Evolutionary conservation across 92 coral and sea anemone genomes (phyloP).

Genomic region (Chrysogorgia sp.): DNA sequence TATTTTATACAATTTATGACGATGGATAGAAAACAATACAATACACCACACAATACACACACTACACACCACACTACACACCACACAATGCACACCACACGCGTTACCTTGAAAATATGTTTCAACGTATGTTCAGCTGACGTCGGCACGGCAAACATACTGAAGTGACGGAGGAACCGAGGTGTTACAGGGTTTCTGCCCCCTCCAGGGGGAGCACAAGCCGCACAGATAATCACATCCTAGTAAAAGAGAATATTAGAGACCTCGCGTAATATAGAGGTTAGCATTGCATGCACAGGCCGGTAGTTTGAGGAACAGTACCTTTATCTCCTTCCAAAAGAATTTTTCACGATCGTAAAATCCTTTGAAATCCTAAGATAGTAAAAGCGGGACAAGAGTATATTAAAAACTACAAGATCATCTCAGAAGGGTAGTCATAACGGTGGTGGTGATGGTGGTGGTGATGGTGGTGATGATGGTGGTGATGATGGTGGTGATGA

Average conservation of each 20-base stretch:
- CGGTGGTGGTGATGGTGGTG: too few species aligned
- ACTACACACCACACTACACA: too few species aligned
- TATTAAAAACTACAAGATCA: too few species aligned
- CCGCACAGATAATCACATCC: slow-evolving; percentile 99
- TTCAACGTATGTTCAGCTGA: slow-evolving; percentile 93
- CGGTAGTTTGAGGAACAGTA: too few species aligned
- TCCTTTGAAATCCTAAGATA: slow-evolving; percentile 82
- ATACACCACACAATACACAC: not conserved
- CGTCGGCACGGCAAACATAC: slow-evolving; percentile 95
- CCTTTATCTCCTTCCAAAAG: slow-evolving; percentile 98
- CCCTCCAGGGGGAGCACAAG: slow-evolving; percentile 99
- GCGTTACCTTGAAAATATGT: slow-evolving; percentile 95
- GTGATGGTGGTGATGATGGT: too few species aligned
- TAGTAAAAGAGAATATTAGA: slow-evolving; percentile 18
- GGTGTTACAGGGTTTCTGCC: slow-evolving; percentile 99
- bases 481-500: too few species aligned
- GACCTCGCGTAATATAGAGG: too few species aligned
- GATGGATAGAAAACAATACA: not conserved
- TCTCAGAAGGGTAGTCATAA: too few species aligned
- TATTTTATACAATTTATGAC: not conserved
- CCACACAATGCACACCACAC: not conserved
- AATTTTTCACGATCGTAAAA: slow-evolving; percentile 94
- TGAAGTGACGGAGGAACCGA: slow-evolving; percentile 93
- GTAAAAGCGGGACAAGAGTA: slow-evolving; percentile 1
- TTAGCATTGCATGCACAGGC: too few species aligned